These are phyloP conservation scores for Spea hammondii DNA, from an alignment of 2,797 vertebrate genomes.

Conservation along the genomic window DNA sequence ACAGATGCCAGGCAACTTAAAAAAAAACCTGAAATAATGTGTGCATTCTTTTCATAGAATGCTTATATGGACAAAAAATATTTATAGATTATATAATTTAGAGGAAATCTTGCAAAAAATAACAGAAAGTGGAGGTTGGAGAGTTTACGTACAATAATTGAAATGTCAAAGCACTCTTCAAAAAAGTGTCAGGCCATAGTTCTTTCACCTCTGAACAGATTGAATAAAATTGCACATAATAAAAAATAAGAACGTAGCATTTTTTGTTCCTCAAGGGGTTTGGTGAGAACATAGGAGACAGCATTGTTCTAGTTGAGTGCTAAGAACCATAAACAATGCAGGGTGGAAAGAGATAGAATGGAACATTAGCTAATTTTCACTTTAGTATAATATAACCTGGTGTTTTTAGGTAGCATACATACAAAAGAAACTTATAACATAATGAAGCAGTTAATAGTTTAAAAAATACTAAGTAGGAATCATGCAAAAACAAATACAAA, in stretches of 20 bases:
- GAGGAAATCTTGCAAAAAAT: constrained; percentile 6
- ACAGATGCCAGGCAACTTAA: constrained; percentile 3
- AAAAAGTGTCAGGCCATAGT: neutral
- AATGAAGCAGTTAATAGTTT: too few species aligned
- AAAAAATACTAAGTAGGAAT: too few species aligned
- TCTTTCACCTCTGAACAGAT: constrained; percentile 11
- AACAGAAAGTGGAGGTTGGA: neutral
- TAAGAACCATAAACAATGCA: constrained; percentile 8
- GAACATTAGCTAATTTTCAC: neutral
- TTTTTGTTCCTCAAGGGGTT: constrained; percentile 4
- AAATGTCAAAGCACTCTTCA: constrained; percentile 20
- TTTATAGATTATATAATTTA: neutral
- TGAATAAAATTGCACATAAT: constrained; percentile 16
- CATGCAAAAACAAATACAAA: too few species aligned
- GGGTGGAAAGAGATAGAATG: constrained; percentile 10
- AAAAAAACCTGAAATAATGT: neutral
- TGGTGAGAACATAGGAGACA: neutral
- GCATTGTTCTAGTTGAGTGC: constrained; percentile 3
- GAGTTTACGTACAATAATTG: neutral
- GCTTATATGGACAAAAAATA: neutral
- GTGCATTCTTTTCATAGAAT: neutral
- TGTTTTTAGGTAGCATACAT: too few species aligned
- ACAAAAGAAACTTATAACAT: too few species aligned
- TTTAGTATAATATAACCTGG: too few species aligned
- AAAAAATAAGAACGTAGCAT: constrained; percentile 14